Evolutionary conservation across 2,797 vertebrate species (phyloP), one percentile per base, ranked within the genome.

Genomic region (Cephalopachus bancanus): DNA sequence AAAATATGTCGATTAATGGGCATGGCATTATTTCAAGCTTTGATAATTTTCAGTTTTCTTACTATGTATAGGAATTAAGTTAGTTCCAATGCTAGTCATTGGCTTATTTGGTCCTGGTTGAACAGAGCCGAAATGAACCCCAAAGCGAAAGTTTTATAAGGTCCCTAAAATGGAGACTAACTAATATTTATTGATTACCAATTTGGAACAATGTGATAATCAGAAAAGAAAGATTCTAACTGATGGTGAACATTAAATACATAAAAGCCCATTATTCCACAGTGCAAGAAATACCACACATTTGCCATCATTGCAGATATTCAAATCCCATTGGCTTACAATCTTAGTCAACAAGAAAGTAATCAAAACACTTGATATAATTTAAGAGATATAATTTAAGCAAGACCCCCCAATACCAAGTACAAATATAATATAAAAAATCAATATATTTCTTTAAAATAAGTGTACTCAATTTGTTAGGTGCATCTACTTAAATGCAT

Each of bases 341-440:
- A 11, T 64, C 44, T 91, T 78, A 44, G 28, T 94, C 44, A 92
- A 16, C 44, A 71, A 80, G 60, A 90, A 83, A 89, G 22, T 51
- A 80, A 30, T 90, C 20, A 78, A 93, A 69, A 81, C 7, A 74
- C 69, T 17, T 71, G 10, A 60, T 44, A 80, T 53, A 83, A 76
- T 92, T 51, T 87, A 93, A 93, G 28, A 44, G 10, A 60, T 44
- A 80, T 53, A 83, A 76, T 92, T 51, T 87, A 93, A 93, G 28
- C 51, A 90, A 89, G 6, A 64, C 1, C 1, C 9, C 53, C 78
- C 53, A 83, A 75, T 55, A 91, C 89, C 3, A 89, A 86, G 24
- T n/a, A 91, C 17, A 93, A 94, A 62, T 17, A 44, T 91, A 9
- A 91, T 55, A 71, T 8, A 65, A 24, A 87, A 95, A 93, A 93